A percentile compares a stretch with the other conserved stretches of the same genome.
These are phyloP conservation scores for Pseudachorutes palmiensis DNA, from an alignment of 1,140 invertebrate genomes.

Conservation along the genomic window DNA sequence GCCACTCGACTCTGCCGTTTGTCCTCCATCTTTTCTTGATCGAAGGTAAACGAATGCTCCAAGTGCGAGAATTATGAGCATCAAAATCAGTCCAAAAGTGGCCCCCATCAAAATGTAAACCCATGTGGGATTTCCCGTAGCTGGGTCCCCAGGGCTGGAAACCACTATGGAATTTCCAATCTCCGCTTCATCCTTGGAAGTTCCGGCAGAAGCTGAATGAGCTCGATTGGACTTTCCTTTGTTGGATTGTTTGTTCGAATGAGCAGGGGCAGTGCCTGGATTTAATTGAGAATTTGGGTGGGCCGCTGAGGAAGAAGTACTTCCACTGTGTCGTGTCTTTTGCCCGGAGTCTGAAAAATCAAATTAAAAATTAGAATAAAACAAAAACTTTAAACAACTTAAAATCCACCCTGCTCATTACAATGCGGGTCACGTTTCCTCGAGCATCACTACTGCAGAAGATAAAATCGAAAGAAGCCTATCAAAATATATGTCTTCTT, in stretches of 20 bases:
- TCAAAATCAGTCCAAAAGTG: slow-evolving; percentile 33
- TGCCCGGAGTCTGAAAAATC: background rate
- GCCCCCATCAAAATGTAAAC: slow-evolving; percentile 35
- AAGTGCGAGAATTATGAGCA: slow-evolving; percentile 24
- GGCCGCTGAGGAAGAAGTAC: background rate
- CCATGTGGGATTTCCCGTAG: slow-evolving; percentile 24
- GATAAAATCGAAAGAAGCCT: too few relatives aligned
- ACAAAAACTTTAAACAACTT: too few relatives aligned
- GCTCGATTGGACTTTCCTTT: too few relatives aligned
- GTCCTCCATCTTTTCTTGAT: slow-evolving; percentile 27
- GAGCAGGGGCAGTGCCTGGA: background rate
- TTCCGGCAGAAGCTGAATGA: too few relatives aligned
- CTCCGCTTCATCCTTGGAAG: too few relatives aligned
- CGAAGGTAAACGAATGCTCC: slow-evolving; percentile 29
- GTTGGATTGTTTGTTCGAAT: slow-evolving; percentile 10
- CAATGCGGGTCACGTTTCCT: too few relatives aligned
- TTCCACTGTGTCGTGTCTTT: background rate
- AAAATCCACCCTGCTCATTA: too few relatives aligned
- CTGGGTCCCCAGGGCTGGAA: slow-evolving; percentile 24
- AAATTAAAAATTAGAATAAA: slow-evolving; percentile 1
- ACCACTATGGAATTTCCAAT: too few relatives aligned
- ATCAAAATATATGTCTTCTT: background rate
- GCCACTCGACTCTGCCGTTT: slow-evolving; percentile 33
- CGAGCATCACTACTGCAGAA: too few relatives aligned
- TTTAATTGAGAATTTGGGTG: background rate